Evolutionary conservation across 2,797 vertebrate species (phyloP).

Genomic region (Propithecus perrieri): DNA sequence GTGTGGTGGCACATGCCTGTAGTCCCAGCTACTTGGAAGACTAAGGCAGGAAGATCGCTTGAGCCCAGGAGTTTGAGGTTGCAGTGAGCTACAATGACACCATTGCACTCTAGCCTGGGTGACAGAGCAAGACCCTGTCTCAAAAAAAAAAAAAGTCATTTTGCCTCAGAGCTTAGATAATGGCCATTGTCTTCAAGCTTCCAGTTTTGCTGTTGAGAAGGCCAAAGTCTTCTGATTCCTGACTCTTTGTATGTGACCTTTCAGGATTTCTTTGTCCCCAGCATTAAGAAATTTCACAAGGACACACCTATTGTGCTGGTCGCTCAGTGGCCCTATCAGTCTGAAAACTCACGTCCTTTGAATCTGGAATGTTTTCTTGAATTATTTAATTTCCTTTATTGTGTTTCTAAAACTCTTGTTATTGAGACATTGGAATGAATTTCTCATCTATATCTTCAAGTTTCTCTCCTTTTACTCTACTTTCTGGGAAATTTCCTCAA

Average conservation of each 20-base stretch:
- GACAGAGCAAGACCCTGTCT: neutral
- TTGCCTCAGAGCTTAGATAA: neutral
- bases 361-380: constrained; percentile 7
- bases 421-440: neutral
- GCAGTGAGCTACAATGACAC: neutral
- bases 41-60: neutral
- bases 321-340: neutral
- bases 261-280: neutral
- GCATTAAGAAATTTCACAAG: neutral
- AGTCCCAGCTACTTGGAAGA: neutral
- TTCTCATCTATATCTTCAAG: neutral
- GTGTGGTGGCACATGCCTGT: neutral
- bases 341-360: neutral
- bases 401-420: neutral
- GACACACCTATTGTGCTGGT: neutral
- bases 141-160: neutral
- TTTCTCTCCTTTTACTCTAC: constrained; percentile 1
- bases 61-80: no score
- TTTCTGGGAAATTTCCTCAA: constrained; percentile 22
- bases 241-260: neutral
- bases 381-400: neutral
- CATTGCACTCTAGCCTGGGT: neutral
- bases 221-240: neutral
- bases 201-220: neutral
- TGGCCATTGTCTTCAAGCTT: neutral